Base-by-base conservation (phyloP, 2,113 vertebrate genomes). In the Semicossyphus pulcher region DNA sequence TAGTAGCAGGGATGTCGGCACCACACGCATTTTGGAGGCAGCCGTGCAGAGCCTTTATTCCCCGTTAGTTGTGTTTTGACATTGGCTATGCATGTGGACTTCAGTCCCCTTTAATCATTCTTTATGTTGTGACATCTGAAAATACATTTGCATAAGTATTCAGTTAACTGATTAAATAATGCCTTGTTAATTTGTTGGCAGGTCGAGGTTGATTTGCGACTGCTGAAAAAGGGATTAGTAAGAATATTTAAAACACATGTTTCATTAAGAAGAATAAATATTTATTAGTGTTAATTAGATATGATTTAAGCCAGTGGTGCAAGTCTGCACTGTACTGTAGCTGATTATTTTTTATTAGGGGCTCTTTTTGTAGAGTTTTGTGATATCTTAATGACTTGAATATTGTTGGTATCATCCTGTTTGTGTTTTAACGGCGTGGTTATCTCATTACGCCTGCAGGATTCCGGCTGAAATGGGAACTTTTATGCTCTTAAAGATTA, bases 111-210 rank as follows among this genome's bases (percentile, higher is more conserved):
- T 32, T 71, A 52, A 66, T 74, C 57, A 20, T 31, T 71, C 15
- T 5, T 28, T 65, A 25, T 68, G 7, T 45, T 66, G 6, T 62
- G 52, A 70, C 42, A 53, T n/a, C 39, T 52, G 3, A 28, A 59
- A 69, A 59, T 5, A 9, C 2, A 78, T 70, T 70, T 48, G 26
- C 53, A 73, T 81, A 10, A 42, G 52, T 26, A 42, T 51, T 45
- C 0, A 32, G 65, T 47, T 31, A 49, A 48, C 32, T 47, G 63
- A 69, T 58, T 16, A 25, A 15, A 25, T 14, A 32, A 53, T 34
- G n/a, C 48, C 14, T 37, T 63, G 9, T 49, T 45, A 44, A 58
- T 57, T 68, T 61, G 45, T 26, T 41, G 15, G 16, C 23, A 2
- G 53, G 48, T 61, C 7, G 5, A 5, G 4, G 73, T 61, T 82